phyloP scores from a whole-genome alignment of 2,797 vertebrate genomes.

The Aphelocoma californica region DNA sequence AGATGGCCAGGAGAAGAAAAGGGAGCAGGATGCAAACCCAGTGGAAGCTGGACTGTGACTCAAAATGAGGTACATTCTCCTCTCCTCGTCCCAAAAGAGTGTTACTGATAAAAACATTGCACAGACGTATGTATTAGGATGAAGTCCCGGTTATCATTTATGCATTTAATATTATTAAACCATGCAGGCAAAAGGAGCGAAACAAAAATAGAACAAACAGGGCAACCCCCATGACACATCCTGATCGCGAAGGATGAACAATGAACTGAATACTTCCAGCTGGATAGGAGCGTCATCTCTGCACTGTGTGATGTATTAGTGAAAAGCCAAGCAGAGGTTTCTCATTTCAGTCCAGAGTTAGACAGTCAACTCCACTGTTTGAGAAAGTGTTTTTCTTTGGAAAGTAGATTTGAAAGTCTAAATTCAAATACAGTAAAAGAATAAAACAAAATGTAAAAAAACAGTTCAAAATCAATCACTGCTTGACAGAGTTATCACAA shows the following conservation, averaged over 20 bases:
- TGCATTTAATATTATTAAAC: slow-evolving; percentile 49
- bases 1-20: slow-evolving; percentile 25
- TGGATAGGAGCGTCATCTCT: slow-evolving; percentile 43
- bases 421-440: slow-evolving; percentile 12
- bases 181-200: slow-evolving; percentile 27
- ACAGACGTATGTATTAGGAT: neutral
- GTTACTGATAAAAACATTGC: slow-evolving; percentile 39
- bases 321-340: slow-evolving; percentile 51
- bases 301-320: slow-evolving; percentile 26
- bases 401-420: slow-evolving; percentile 34
- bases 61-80: slow-evolving; percentile 9
- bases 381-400: slow-evolving; percentile 27
- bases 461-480: slow-evolving; percentile 26
- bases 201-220: slow-evolving; percentile 44
- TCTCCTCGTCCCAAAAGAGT: neutral
- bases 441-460: slow-evolving; percentile 62
- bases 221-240: slow-evolving; percentile 39
- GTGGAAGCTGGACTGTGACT: slow-evolving; percentile 30
- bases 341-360: neutral
- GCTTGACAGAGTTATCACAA: slow-evolving; percentile 71
- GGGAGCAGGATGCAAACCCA: neutral
- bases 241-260: slow-evolving; percentile 51
- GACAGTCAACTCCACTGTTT: neutral
- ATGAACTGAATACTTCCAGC: slow-evolving; percentile 59
- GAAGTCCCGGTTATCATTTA: slow-evolving; percentile 58